These are phyloP conservation scores for Euproctis similis DNA, from an alignment of 2,888 invertebrate genomes.

Conservation along the genomic window DNA sequence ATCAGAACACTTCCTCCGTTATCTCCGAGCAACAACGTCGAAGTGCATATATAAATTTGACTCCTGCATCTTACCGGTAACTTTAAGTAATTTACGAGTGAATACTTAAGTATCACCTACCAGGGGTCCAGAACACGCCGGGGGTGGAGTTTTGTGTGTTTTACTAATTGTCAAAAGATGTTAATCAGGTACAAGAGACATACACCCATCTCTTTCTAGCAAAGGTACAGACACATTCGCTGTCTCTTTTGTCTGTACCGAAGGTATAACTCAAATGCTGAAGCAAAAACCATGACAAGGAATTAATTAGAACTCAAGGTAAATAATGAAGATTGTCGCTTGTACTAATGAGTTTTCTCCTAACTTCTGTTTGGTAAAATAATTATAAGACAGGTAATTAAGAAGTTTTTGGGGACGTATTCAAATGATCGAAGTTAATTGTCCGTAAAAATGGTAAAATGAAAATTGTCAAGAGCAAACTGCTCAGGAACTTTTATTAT, in stretches of 20 bases:
- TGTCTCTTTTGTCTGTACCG: conserved; percentile 41
- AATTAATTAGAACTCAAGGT: conserved; percentile 75
- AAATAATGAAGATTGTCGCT: conserved; percentile 75
- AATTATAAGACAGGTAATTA: conserved; percentile 68
- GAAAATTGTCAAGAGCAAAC: too few species aligned
- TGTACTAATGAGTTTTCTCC: conserved; percentile 68
- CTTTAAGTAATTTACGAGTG: conserved; percentile 73
- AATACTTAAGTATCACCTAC: conserved; percentile 74
- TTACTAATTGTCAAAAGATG: conserved; percentile 79
- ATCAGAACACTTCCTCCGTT: conserved; percentile 40
- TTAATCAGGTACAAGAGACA: conserved; percentile 68
- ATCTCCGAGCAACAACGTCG: conserved; percentile 45
- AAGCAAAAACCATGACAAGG: conserved; percentile 77
- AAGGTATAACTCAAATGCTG: conserved; percentile 68
- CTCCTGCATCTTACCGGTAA: conserved; percentile 65
- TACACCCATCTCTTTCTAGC: conserved; percentile 37
- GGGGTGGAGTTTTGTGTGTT: conserved; percentile 79
- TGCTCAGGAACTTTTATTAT: neutral
- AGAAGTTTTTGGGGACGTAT: conserved; percentile 49
- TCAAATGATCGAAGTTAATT: conserved; percentile 47
- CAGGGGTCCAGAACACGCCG: conserved; percentile 70
- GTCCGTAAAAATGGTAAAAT: conserved; percentile 34
- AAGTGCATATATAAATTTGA: conserved; percentile 64
- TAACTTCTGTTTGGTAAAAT: conserved; percentile 42
- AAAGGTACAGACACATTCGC: conserved; percentile 15